Evolutionary conservation across 2,888 invertebrate species (phyloP).

Genomic region (Meloe dianella): DNA sequence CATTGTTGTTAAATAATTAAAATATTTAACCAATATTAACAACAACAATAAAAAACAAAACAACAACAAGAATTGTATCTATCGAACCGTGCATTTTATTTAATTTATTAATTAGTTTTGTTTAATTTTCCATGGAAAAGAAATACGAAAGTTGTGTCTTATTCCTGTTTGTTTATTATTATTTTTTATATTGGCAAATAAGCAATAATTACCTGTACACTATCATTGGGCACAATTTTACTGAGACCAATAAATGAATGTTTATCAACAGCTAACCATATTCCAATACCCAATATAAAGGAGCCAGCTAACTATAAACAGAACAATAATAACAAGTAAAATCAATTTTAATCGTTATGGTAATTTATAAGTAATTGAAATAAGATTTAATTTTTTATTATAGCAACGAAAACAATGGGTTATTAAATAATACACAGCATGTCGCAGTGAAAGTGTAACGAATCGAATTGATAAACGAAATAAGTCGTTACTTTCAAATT

Average conservation of each 20-base stretch:
- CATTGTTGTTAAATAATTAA: background rate
- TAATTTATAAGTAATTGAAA: slow-evolving; percentile 13
- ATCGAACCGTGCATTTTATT: background rate
- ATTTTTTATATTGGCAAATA: background rate
- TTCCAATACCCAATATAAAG: slow-evolving; percentile 69
- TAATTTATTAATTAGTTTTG: slow-evolving; percentile 23
- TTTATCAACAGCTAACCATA: slow-evolving; percentile 74
- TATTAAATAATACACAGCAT: no score
- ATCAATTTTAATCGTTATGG: no score
- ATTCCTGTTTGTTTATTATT: background rate
- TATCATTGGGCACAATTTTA: slow-evolving; percentile 65
- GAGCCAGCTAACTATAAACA: slow-evolving; percentile 66
- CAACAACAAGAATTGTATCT: background rate
- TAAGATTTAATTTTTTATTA: background rate
- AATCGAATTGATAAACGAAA: no score
- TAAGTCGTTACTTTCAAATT: background rate
- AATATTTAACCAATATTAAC: background rate
- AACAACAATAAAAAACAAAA: background rate
- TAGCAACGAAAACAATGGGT: no score
- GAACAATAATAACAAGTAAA: slow-evolving; percentile 30
- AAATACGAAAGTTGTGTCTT: slow-evolving; percentile 20
- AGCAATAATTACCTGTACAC: slow-evolving; percentile 62
- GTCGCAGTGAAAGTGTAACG: no score
- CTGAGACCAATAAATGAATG: slow-evolving; percentile 69
- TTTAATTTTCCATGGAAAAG: slow-evolving; percentile 14